Conservation (phyloP, 1,140 invertebrate species). For the Lepidostoma basale region DNA sequence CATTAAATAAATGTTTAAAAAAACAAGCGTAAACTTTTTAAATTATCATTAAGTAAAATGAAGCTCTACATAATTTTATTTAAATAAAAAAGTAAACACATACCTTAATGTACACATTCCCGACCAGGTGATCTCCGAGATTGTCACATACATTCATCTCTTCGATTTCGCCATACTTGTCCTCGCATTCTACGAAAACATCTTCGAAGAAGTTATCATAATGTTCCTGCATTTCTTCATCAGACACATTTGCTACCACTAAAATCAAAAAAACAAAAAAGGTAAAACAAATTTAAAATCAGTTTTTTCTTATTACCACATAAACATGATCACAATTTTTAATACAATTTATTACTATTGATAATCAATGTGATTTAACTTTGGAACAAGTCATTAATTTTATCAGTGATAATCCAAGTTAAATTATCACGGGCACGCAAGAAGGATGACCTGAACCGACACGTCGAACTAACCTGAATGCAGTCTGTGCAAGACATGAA, state of each 20-base stretch:
- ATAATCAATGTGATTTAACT: not conserved
- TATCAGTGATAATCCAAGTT: not conserved
- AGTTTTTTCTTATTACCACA: not conserved
- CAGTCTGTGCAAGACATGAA: too few species aligned
- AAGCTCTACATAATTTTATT: too few species aligned
- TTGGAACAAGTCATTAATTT: not conserved
- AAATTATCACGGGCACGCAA: too few species aligned
- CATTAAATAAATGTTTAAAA: too few species aligned
- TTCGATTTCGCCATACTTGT: slow-evolving; percentile 99
- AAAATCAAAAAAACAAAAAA: slow-evolving; percentile 49
- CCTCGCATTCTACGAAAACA: slow-evolving; percentile 97
- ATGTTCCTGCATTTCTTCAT: slow-evolving; percentile 98
- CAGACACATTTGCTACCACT: slow-evolving; percentile 89
- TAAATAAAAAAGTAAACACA: slow-evolving; percentile 17
- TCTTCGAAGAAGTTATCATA: slow-evolving; percentile 99
- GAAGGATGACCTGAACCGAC: too few species aligned
- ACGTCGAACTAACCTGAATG: too few species aligned
- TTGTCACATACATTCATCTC: slow-evolving; percentile 99
- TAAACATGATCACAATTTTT: not conserved
- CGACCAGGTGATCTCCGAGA: slow-evolving; percentile 96
- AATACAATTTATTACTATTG: not conserved
- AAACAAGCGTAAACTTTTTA: too few species aligned
- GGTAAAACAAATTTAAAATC: too few species aligned
- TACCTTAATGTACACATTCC: slow-evolving; percentile 97
- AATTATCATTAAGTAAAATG: too few species aligned